These are phyloP conservation scores for Hystrix cristata DNA, from an alignment of 2,113 vertebrate species.

Conservation along the genomic window DNA sequence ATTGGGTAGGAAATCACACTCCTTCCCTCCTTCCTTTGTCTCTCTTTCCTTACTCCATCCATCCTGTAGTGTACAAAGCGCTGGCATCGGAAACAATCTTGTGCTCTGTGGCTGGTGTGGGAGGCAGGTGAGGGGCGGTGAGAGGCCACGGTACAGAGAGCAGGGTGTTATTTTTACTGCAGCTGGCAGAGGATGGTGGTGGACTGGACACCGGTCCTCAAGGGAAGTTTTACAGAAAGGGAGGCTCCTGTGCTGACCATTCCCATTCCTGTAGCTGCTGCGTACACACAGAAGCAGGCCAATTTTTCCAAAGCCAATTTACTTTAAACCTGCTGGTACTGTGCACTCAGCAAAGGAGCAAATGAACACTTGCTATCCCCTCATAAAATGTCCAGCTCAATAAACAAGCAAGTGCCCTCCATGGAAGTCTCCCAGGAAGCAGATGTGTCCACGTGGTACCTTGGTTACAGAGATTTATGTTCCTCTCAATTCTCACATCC, in stretches of 20 bases:
- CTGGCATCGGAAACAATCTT: neutral
- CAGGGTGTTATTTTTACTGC: neutral
- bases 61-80: neutral
- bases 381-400: neutral
- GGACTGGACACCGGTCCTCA: neutral
- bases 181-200: neutral
- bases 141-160: neutral
- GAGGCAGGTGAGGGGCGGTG: neutral
- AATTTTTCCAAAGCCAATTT: neutral
- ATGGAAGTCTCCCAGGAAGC: neutral
- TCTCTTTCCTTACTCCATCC: neutral
- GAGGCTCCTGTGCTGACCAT: neutral
- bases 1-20: neutral
- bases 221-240: neutral
- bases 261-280: neutral
- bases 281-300: neutral
- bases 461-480: too few relatives aligned
- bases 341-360: neutral
- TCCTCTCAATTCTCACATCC: neutral
- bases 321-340: neutral
- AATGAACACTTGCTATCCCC: neutral
- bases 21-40: neutral
- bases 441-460: too few relatives aligned
- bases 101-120: neutral
- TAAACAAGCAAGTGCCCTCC: neutral